A percentile compares a stretch with the other conserved stretches of the same genome.
Conservation (phyloP, 2,113 vertebrate species). For the Canis aureus region DNA sequence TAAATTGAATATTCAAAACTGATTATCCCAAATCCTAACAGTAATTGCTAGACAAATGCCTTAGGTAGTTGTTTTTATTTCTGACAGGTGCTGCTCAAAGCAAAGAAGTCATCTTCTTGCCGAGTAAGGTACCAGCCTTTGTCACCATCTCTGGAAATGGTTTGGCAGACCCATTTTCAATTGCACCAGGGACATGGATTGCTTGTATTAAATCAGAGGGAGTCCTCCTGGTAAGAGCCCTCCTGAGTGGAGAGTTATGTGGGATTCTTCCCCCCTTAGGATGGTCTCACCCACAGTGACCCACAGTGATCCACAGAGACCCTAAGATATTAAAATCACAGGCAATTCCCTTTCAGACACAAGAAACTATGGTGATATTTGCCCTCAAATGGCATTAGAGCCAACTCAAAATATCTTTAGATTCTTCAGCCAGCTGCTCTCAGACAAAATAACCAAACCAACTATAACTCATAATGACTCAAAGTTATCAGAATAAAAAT, state of each 20-base stretch:
- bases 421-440: not conserved
- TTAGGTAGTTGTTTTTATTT: slow-evolving; percentile 35
- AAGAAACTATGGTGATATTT: not conserved
- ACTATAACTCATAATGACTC: not conserved
- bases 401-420: not conserved
- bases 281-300: not conserved
- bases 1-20: not conserved
- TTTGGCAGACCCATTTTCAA: slow-evolving; percentile 90
- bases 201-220: slow-evolving; percentile 92
- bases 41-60: not conserved
- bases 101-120: slow-evolving; percentile 92
- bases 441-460: not conserved
- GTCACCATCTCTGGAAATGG: slow-evolving; percentile 93
- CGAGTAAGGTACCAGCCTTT: slow-evolving; percentile 92
- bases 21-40: not conserved
- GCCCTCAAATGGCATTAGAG: not conserved
- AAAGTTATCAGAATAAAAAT: slow-evolving; percentile 30
- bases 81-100: slow-evolving; percentile 90
- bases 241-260: not conserved
- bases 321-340: not conserved
- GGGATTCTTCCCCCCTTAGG: not conserved
- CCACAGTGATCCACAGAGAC: not conserved
- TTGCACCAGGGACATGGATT: slow-evolving; percentile 92
- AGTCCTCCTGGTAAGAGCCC: slow-evolving; percentile 93
- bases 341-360: not conserved